A percentile compares a stretch with the other conserved stretches of the same genome.
phyloP scores from a whole-genome alignment of 2,797 vertebrate species.

The Diplodus sargus region DNA sequence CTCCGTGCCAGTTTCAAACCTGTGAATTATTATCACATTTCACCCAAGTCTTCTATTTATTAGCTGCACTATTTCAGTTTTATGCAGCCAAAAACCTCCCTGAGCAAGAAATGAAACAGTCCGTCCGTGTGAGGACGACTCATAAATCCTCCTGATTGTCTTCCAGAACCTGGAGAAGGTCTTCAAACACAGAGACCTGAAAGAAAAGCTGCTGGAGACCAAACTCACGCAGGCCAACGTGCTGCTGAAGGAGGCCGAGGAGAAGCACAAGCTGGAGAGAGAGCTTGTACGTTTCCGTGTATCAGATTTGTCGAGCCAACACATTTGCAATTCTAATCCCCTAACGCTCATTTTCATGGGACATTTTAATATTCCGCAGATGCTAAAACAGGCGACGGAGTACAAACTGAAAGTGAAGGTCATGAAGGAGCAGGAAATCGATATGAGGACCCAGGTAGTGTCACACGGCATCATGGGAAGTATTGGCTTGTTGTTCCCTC shows the following conservation, averaged over 20 bases:
- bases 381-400: slow-evolving; percentile 92
- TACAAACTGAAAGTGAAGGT: slow-evolving; percentile 92
- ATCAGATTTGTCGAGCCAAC: neutral
- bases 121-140: slow-evolving; percentile 38
- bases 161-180: slow-evolving; percentile 96
- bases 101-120: slow-evolving; percentile 43
- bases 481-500: neutral
- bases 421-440: slow-evolving; percentile 92
- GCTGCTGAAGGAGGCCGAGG: slow-evolving; percentile 91
- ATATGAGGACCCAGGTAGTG: slow-evolving; percentile 92
- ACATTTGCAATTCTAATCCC: slow-evolving; percentile 11
- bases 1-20: slow-evolving; percentile 10
- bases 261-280: slow-evolving; percentile 92
- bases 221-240: slow-evolving; percentile 94
- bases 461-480: neutral
- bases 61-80: slow-evolving; percentile 53
- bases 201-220: slow-evolving; percentile 97
- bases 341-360: slow-evolving; percentile 19
- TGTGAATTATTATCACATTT: slow-evolving; percentile 44
- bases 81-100: slow-evolving; percentile 31
- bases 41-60: slow-evolving; percentile 50
- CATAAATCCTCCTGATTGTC: slow-evolving; percentile 53
- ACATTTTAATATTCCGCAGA: slow-evolving; percentile 79
- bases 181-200: slow-evolving; percentile 97
- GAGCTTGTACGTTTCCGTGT: slow-evolving; percentile 87